A percentile compares a stretch with the other conserved stretches of the same genome.
These are phyloP conservation scores for Batillaria attramentaria DNA, from an alignment of 1,140 invertebrate species.

Conservation along the genomic window DNA sequence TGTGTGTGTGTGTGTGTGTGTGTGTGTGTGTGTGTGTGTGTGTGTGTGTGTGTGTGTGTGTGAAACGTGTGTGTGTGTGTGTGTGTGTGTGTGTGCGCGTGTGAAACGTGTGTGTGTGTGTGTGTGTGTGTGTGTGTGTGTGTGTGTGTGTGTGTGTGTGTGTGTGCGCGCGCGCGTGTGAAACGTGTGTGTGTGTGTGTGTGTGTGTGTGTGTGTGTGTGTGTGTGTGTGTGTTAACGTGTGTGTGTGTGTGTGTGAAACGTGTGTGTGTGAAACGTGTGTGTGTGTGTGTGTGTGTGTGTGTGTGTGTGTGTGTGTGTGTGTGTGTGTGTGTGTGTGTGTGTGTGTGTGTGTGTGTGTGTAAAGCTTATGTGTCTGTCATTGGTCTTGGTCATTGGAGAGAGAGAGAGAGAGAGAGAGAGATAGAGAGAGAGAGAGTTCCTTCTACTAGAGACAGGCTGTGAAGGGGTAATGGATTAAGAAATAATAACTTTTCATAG, in stretches of 20 bases:
- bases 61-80: not conserved
- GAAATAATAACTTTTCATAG: no score
- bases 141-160: not conserved
- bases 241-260: not conserved
- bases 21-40: not conserved
- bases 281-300: not conserved
- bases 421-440: no score
- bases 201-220: not conserved
- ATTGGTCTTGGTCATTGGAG: not conserved
- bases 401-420: not conserved
- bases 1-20: no score
- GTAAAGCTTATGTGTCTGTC: not conserved
- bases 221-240: not conserved
- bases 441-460: no score
- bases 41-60: not conserved
- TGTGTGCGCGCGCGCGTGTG: not conserved
- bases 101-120: slow-evolving; percentile 10
- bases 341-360: slow-evolving; percentile 2
- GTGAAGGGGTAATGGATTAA: no score
- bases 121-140: slow-evolving; percentile 10
- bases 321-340: slow-evolving; percentile 2
- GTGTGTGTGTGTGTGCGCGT: slow-evolving; percentile 9
- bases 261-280: not conserved
- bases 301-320: not conserved
- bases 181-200: not conserved